Percentiles rank a stretch among this genome's conserved stretches.
These are phyloP conservation scores for Papilio helenus DNA, from an alignment of 1,140 invertebrate species.

Conservation along the genomic window DNA sequence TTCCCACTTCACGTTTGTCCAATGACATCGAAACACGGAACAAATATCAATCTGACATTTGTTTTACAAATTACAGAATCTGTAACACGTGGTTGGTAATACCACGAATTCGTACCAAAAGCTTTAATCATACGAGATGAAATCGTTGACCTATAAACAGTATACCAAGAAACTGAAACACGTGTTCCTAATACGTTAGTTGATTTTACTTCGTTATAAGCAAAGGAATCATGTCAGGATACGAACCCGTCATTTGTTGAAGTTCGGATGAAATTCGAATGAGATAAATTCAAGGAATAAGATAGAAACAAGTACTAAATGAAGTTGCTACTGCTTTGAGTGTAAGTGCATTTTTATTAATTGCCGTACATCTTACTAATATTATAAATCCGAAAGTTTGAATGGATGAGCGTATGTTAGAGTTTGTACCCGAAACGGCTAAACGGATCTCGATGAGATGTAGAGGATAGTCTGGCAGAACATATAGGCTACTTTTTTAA, in stretches of 20 bases:
- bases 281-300: neutral
- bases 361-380: too few species aligned
- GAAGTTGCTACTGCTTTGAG: too few species aligned
- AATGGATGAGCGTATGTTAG: too few species aligned
- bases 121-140: conserved; percentile 24
- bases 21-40: too few species aligned
- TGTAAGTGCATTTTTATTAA: too few species aligned
- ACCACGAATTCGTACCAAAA: conserved; percentile 16
- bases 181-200: conserved; percentile 22
- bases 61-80: neutral
- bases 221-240: conserved; percentile 14
- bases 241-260: neutral
- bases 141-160: conserved; percentile 25
- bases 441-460: too few species aligned
- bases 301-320: neutral
- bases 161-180: conserved; percentile 25
- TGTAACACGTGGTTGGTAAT: neutral
- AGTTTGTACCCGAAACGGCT: too few species aligned
- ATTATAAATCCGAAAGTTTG: too few species aligned
- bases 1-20: too few species aligned
- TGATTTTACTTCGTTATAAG: conserved; percentile 12
- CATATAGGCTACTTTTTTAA: too few species aligned
- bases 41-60: too few species aligned
- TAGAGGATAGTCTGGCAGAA: too few species aligned
- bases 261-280: neutral